A percentile compares a stretch with the other conserved stretches of the same genome.
phyloP scores from a whole-genome alignment of 1,140 invertebrate genomes.

The Caenorhabditis inopinata region DNA sequence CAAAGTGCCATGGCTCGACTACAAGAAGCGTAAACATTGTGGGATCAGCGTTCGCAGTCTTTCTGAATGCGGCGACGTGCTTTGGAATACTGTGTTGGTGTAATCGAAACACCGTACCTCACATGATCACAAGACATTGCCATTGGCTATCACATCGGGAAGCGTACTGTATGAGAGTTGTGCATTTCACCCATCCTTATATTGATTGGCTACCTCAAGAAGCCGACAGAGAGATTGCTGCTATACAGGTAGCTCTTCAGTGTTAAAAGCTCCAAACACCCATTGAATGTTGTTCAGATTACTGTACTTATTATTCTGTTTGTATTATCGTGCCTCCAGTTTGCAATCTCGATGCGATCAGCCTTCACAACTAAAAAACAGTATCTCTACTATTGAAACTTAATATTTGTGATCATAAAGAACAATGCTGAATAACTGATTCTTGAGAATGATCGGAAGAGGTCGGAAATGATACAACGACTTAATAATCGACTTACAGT shows the following conservation, averaged over 20 bases:
- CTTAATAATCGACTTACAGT: no score
- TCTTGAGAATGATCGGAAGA: no score
- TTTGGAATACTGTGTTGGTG: conserved; percentile 39
- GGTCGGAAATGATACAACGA: no score
- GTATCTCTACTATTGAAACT: background rate
- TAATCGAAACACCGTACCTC: conserved; percentile 17
- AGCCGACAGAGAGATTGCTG: conserved; percentile 33
- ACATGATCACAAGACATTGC: conserved; percentile 37
- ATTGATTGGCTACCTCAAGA: conserved; percentile 37
- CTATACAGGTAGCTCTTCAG: conserved; percentile 2
- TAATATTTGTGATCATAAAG: no score
- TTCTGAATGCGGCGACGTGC: conserved; percentile 26
- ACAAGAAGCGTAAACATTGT: conserved; percentile 10
- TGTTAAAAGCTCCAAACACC: no score
- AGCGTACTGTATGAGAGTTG: conserved; percentile 27
- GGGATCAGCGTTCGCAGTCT: background rate
- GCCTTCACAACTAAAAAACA: conserved; percentile 9
- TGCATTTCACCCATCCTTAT: conserved; percentile 39
- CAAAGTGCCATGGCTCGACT: conserved; percentile 20
- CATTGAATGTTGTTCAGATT: background rate
- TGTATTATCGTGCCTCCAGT: background rate
- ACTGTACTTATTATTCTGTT: background rate
- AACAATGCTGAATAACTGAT: no score
- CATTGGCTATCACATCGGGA: conserved; percentile 22
- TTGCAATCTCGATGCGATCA: conserved; percentile 17